Evolutionary conservation across 2,113 vertebrate species (phyloP).

Genomic region (Oceanodroma tethys): DNA sequence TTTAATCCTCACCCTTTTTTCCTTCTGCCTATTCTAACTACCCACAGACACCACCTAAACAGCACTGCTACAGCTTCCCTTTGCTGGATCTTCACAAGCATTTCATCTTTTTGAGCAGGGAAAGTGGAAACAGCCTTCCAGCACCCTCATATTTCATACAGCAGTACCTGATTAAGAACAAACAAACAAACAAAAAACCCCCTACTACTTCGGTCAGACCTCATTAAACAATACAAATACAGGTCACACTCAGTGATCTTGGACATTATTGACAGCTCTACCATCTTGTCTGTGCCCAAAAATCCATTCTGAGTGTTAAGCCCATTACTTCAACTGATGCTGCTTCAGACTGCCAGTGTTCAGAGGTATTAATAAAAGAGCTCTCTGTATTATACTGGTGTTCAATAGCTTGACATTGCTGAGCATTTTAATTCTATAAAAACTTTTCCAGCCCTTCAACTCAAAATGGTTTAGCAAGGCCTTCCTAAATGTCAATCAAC

Average conservation of each 20-base stretch:
- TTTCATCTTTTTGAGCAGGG: background rate
- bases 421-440: background rate
- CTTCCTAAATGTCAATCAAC: background rate
- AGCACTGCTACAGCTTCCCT: background rate
- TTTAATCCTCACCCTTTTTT: background rate
- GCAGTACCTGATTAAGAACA: background rate
- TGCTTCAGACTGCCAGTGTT: background rate
- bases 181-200: background rate
- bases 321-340: background rate
- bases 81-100: background rate
- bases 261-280: background rate
- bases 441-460: background rate
- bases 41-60: background rate
- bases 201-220: background rate
- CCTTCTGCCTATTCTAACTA: background rate
- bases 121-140: background rate
- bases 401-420: background rate
- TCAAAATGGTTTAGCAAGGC: background rate
- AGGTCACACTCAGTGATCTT: background rate
- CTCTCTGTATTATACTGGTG: background rate
- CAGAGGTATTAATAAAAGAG: background rate
- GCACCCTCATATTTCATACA: background rate
- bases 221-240: background rate
- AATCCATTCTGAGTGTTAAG: background rate
- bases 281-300: background rate